Evolutionary conservation across 1,140 invertebrate species (phyloP).

Genomic region (Calephelis nemesis): DNA sequence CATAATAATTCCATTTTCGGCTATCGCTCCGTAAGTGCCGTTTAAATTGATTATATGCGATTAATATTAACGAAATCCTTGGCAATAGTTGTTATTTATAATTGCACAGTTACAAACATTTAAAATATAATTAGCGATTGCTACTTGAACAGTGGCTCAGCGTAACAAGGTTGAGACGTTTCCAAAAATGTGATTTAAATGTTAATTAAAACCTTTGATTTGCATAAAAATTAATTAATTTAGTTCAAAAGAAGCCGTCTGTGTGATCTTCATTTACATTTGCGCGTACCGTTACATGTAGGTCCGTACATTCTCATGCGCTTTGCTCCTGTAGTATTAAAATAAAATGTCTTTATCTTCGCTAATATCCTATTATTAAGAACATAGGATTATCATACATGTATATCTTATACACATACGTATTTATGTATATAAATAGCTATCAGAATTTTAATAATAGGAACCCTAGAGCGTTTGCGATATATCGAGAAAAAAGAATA

Average conservation of each 20-base stretch:
- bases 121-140: conserved; percentile 19
- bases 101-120: conserved; percentile 2
- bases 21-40: conserved; percentile 6
- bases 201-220: neutral
- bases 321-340: too few species aligned
- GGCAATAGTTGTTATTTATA: neutral
- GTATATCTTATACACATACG: too few species aligned
- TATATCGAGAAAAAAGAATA: too few species aligned
- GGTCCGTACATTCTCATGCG: neutral
- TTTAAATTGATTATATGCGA: conserved; percentile 2
- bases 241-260: neutral
- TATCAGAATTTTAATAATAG: too few species aligned
- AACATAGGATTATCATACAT: too few species aligned
- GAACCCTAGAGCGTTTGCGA: too few species aligned
- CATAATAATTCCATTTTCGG: conserved; percentile 14
- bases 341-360: too few species aligned
- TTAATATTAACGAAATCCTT: neutral
- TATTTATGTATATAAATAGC: too few species aligned
- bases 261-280: neutral
- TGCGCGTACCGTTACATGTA: neutral
- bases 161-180: neutral
- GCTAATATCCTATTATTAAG: too few species aligned
- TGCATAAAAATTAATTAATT: neutral
- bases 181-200: neutral
- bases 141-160: neutral